A percentile compares a stretch with the other conserved stretches of the same genome.
Evolutionary conservation across 2,113 vertebrate genomes (phyloP).

Genomic region (Addax nasomaculatus): DNA sequence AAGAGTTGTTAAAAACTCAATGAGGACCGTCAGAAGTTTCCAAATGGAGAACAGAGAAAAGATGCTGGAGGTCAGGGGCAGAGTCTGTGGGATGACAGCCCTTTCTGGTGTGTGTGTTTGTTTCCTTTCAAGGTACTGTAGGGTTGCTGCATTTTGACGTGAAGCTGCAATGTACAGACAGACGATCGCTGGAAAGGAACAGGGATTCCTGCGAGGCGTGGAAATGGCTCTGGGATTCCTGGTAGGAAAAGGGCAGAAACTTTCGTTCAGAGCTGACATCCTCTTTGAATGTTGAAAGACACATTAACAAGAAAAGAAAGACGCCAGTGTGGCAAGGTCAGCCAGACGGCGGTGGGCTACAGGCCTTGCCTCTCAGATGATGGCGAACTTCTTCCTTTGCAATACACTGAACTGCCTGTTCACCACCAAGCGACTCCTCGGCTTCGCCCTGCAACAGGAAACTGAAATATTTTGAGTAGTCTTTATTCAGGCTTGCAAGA

Average conservation of each 20-base stretch:
- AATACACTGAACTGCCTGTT: constrained; percentile 46
- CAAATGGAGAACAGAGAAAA: neutral
- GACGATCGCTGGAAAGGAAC: constrained; percentile 10
- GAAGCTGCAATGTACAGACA: constrained; percentile 39
- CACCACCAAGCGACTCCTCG: neutral
- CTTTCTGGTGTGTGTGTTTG: neutral
- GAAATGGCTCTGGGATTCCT: constrained; percentile 17
- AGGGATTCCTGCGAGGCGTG: constrained; percentile 44
- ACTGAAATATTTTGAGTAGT: constrained; percentile 52
- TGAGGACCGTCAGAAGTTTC: constrained; percentile 45
- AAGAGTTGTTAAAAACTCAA: constrained; percentile 63
- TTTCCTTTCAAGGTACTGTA: constrained; percentile 27
- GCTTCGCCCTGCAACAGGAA: constrained; percentile 44
- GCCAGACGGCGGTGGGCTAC: constrained; percentile 37
- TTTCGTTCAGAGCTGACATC: constrained; percentile 57
- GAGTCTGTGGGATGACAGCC: neutral
- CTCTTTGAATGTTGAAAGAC: constrained; percentile 71
- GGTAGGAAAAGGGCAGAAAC: constrained; percentile 58
- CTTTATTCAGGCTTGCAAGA: constrained; percentile 41
- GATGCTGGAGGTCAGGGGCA: neutral
- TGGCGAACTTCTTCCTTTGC: constrained; percentile 60
- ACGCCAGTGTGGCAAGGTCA: constrained; percentile 59
- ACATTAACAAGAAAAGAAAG: constrained; percentile 67
- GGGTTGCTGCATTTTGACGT: constrained; percentile 22
- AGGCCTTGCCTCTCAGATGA: constrained; percentile 50